Evolutionary conservation across 2,113 vertebrate species (phyloP).

Genomic region (Prionailurus bengalensis): DNA sequence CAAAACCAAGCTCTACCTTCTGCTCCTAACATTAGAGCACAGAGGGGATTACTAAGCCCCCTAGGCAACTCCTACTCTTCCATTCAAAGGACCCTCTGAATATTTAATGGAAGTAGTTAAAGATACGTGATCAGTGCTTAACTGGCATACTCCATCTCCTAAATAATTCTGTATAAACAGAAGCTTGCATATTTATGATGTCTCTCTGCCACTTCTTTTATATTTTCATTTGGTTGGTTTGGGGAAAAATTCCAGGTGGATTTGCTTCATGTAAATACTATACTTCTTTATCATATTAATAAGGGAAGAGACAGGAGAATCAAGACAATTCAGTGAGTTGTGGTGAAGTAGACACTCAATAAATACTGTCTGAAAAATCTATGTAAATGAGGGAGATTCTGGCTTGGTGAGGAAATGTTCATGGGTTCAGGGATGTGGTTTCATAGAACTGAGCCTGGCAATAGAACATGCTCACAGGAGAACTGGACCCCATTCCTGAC

Average conservation of each 20-base stretch:
- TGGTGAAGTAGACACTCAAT: not conserved
- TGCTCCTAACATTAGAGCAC: not conserved
- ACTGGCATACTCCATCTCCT: not conserved
- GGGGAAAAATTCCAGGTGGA: not conserved
- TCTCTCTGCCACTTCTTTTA: not conserved
- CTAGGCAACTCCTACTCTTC: accelerated
- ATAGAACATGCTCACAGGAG: not conserved
- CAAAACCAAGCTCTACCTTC: accelerated
- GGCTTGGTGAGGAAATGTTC: not conserved
- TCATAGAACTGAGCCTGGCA: not conserved
- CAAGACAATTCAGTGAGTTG: not conserved
- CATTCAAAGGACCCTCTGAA: not conserved
- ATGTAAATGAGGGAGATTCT: not conserved
- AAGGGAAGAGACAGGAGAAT: not conserved
- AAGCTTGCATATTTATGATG: not conserved
- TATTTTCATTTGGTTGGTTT: not conserved
- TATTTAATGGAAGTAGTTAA: not conserved
- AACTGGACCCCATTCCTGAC: not conserved
- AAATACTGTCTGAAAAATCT: not conserved
- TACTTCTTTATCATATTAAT: not conserved
- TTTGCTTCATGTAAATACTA: not conserved
- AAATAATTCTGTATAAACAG: not conserved
- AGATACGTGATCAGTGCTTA: not conserved
- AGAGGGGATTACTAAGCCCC: not conserved
- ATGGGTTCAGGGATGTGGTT: not conserved